A percentile compares a stretch with the other conserved stretches of the same genome.
Evolutionary conservation across 1,140 invertebrate species (phyloP).

Genomic region (Eufriesea mexicana): DNA sequence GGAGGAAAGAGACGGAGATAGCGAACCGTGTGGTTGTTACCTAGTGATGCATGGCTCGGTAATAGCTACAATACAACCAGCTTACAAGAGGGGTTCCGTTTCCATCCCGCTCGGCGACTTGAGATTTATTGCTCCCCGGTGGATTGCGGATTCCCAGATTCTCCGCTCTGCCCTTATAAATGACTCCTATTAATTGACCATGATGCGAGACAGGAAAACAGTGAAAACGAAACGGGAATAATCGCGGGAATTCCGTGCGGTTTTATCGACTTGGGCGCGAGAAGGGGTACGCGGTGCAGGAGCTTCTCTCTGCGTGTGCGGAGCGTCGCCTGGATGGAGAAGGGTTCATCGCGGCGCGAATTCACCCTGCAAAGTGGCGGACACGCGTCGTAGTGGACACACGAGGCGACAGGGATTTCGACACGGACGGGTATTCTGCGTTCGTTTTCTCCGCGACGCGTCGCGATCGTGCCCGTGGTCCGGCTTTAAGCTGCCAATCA

Average conservation of each 20-base stretch:
- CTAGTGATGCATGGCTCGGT: slow-evolving; percentile 82
- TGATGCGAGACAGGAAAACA: slow-evolving; percentile 62
- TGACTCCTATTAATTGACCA: slow-evolving; percentile 82
- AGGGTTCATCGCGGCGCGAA: slow-evolving; percentile 31
- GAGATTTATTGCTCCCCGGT: slow-evolving; percentile 81
- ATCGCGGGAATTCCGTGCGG: too few relatives aligned
- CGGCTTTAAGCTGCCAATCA: slow-evolving; percentile 68
- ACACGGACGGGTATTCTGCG: slow-evolving; percentile 31
- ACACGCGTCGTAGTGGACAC: slow-evolving; percentile 18
- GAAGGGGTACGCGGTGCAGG: not conserved
- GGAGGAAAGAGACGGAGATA: slow-evolving; percentile 56
- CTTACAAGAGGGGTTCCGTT: slow-evolving; percentile 81
- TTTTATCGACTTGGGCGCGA: too few relatives aligned
- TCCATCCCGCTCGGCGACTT: slow-evolving; percentile 74
- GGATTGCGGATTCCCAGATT: slow-evolving; percentile 82
- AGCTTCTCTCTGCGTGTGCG: not conserved
- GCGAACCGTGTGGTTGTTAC: slow-evolving; percentile 77
- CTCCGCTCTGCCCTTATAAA: slow-evolving; percentile 82
- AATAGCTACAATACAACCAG: slow-evolving; percentile 83
- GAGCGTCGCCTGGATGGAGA: not conserved
- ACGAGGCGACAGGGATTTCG: slow-evolving; percentile 48
- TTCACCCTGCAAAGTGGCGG: slow-evolving; percentile 35
- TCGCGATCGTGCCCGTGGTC: slow-evolving; percentile 21
- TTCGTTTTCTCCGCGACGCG: slow-evolving; percentile 18
- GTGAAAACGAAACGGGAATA: slow-evolving; percentile 20